Base-by-base conservation (phyloP, 2,797 vertebrate species). In the Hyperoplus immaculatus region DNA sequence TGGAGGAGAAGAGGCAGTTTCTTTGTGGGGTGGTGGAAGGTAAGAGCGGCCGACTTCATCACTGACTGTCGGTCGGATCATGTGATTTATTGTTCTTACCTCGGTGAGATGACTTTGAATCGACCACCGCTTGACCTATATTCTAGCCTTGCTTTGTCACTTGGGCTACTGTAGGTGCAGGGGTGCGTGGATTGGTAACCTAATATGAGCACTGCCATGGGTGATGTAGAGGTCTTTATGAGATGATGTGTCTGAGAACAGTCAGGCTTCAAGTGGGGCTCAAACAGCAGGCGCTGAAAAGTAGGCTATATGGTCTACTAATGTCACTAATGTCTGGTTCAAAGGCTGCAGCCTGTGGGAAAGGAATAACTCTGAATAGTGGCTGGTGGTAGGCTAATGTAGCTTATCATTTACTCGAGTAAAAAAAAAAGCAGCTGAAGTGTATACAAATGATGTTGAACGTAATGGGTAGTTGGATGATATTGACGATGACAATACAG, bases 21-120 rank as follows among this genome's bases (percentile, higher is more conserved):
- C 85, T 95, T 79, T 96, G 95, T 58, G 95, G 96, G 63, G 95
- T 96, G 82, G 95, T 96, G 87, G 96, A 96, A 92, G 96, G 95
- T 95, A 93, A 92, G 87, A 74, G 58, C 62, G 63, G 47, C 5
- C 66, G 81, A 67, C 77, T 82, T 64, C 51, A 66, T 70, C 8
- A 53, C 76, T 84, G 71, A 87, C 80, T 77, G 75, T 76, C 84
- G 80, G 58, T 58, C 53, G 42, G 63, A 79, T 87, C 81, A 82
- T 73, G 85, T 86, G 80, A 70, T 81, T 60, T 66, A 42, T 46
- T 49, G 50, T 41, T 13, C 43, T 42, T 47, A 14, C 14, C 39
- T 47, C 4, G 13, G 38, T 45, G 62, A 45, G 43, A 59, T 72
- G 70, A 15, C 77, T 69, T 50, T 78, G 49, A 86, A 64, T 14